phyloP scores from a whole-genome alignment of 2,797 vertebrate genomes.

The Sternotherus odoratus region DNA sequence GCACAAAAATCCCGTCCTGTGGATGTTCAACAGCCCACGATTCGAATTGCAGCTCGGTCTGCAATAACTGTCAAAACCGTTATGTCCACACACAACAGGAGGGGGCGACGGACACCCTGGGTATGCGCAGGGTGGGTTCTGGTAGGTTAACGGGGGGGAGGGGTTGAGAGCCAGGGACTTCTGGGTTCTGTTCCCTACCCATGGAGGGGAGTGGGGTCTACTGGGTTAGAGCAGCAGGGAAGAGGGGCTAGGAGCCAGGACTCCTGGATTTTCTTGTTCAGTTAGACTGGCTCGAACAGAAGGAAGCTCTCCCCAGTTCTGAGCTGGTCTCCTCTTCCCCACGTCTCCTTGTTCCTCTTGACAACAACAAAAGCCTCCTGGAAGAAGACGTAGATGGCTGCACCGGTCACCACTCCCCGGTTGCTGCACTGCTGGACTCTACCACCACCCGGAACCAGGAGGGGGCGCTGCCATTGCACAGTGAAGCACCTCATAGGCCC shows the following conservation, averaged over 20 bases:
- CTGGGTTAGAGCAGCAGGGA: no score
- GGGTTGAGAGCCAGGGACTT: no score
- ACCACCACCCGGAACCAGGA: slow-evolving; percentile 85
- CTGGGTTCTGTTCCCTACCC: no score
- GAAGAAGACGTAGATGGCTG: slow-evolving; percentile 77
- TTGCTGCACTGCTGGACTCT: slow-evolving; percentile 74
- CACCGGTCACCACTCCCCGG: not conserved
- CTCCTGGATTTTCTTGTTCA: not conserved
- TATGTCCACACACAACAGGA: no score
- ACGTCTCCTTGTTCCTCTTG: slow-evolving; percentile 72
- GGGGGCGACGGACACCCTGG: not conserved
- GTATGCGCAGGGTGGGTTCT: no score
- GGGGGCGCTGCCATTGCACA: slow-evolving; percentile 57
- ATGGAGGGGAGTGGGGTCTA: no score
- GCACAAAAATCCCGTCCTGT: no score
- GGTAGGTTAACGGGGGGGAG: no score
- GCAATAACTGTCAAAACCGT: no score
- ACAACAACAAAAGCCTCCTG: slow-evolving; percentile 74
- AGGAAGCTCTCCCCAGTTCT: not conserved
- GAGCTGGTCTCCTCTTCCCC: slow-evolving; percentile 78
- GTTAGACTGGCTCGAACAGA: not conserved
- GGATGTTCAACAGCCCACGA: no score
- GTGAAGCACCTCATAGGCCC: slow-evolving; percentile 80
- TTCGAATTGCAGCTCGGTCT: not conserved
- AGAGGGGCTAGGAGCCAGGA: not conserved